Conservation (phyloP, 1,140 invertebrate genomes). For the Tetragnatha versicolor region DNA sequence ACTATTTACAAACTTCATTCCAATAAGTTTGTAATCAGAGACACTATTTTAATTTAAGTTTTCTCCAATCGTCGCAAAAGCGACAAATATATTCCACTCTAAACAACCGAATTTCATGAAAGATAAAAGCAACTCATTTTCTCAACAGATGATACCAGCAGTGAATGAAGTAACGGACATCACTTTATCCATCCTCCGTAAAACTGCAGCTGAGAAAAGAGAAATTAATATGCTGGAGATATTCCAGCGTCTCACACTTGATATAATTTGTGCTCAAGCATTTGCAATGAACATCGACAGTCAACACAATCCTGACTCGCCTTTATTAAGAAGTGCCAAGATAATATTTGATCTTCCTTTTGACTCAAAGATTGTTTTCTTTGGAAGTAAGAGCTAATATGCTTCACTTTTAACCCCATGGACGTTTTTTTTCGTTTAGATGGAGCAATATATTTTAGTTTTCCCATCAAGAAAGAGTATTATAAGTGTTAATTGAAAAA, state of each 20-base stretch:
- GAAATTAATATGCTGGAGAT: slow-evolving; percentile 60
- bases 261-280: slow-evolving; percentile 67
- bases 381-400: slow-evolving; percentile 44
- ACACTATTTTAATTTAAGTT: no score
- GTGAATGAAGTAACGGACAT: slow-evolving; percentile 61
- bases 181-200: slow-evolving; percentile 58
- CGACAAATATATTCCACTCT: no score
- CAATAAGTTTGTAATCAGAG: no score
- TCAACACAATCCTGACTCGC: slow-evolving; percentile 38
- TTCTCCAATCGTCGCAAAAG: no score
- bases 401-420: background rate
- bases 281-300: slow-evolving; percentile 62
- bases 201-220: slow-evolving; percentile 42
- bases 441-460: no score
- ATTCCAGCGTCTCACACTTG: slow-evolving; percentile 66
- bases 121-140: no score
- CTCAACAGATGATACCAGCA: slow-evolving; percentile 59
- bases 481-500: no score
- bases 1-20: no score
- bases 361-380: slow-evolving; percentile 16
- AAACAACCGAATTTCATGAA: no score
- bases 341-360: slow-evolving; percentile 40
- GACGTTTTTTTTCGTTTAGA: no score
- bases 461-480: no score
- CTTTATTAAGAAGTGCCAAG: slow-evolving; percentile 44